Conservation (phyloP, 1,140 invertebrate genomes). For the Ips typographus region DNA sequence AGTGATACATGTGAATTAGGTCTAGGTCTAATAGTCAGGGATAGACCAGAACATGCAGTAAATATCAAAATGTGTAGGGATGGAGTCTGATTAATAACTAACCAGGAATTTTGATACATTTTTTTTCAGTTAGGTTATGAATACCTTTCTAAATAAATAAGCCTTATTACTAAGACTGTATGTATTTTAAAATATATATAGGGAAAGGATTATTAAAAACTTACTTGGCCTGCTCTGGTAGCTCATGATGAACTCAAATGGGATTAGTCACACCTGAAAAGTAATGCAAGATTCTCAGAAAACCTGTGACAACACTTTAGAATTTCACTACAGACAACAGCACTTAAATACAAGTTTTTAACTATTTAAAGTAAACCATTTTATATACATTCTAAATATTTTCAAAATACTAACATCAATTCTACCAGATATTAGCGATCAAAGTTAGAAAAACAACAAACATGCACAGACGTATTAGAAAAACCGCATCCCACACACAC, state of each 20-base stretch:
- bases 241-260: conserved; percentile 60
- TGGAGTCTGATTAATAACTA: too few species aligned
- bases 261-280: conserved; percentile 46
- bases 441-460: conserved; percentile 18
- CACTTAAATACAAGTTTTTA: background rate
- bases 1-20: too few species aligned
- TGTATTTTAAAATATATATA: background rate
- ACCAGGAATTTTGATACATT: too few species aligned
- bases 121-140: too few species aligned
- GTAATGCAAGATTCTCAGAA: conserved; percentile 29
- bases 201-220: conserved; percentile 46
- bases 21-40: too few species aligned
- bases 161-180: background rate
- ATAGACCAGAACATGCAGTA: too few species aligned
- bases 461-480: conserved; percentile 5
- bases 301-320: background rate
- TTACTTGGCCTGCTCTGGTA: conserved; percentile 79
- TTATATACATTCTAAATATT: too few species aligned
- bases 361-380: too few species aligned
- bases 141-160: background rate
- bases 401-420: conserved; percentile 11
- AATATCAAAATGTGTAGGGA: too few species aligned
- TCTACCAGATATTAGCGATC: conserved; percentile 5
- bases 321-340: background rate
- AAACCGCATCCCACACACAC: conserved; percentile 37